These are phyloP conservation scores for Andrena hattorfiana DNA, from an alignment of 2,888 invertebrate species.

Conservation along the genomic window DNA sequence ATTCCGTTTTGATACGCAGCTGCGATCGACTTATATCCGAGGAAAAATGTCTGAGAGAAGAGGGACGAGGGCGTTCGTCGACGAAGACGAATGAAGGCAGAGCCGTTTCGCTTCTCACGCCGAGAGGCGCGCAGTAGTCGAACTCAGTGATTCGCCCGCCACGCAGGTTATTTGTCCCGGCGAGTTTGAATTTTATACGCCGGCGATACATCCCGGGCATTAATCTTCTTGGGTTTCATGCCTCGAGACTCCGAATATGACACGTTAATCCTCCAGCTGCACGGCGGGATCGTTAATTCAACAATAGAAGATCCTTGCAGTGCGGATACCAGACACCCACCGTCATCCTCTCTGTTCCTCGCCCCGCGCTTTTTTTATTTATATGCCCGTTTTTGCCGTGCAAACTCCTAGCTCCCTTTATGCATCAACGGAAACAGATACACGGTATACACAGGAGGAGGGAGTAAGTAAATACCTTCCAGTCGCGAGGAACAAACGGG, in stretches of 20 bases:
- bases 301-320: slow-evolving; percentile 4
- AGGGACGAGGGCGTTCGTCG: background rate
- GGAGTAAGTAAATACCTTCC: slow-evolving; percentile 25
- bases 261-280: slow-evolving; percentile 35
- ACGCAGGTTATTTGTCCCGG: slow-evolving; percentile 17
- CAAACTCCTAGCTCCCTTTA: background rate
- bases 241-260: slow-evolving; percentile 7
- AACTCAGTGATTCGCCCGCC: slow-evolving; percentile 16
- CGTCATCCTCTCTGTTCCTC: background rate
- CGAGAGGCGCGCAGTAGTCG: background rate
- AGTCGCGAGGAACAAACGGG: slow-evolving; percentile 25
- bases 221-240: slow-evolving; percentile 48
- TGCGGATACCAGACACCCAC: background rate
- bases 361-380: slow-evolving; percentile 33
- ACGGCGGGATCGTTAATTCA: slow-evolving; percentile 38
- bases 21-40: background rate
- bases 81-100: slow-evolving; percentile 23
- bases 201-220: slow-evolving; percentile 16
- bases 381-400: background rate
- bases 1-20: background rate
- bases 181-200: slow-evolving; percentile 32
- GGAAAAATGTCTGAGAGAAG: background rate
- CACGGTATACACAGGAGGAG: too few species aligned
- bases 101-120: background rate
- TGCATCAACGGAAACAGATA: background rate